These are phyloP conservation scores for Agrilus cyanescens DNA, from an alignment of 2,888 invertebrate species.

Conservation along the genomic window DNA sequence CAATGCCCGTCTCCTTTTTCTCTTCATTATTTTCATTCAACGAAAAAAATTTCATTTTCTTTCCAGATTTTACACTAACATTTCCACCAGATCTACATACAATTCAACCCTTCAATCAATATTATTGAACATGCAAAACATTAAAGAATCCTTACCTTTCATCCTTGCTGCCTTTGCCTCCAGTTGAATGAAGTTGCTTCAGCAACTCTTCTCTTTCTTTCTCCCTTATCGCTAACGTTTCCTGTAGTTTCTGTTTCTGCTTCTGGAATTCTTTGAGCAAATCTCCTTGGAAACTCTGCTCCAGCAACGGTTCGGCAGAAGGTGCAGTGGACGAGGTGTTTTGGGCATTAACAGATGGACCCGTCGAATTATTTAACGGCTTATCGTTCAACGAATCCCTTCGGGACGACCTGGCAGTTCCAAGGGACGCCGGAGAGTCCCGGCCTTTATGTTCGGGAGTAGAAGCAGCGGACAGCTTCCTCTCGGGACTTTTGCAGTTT, in stretches of 20 bases:
- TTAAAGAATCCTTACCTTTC: conserved; percentile 34
- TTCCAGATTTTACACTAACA: too few species aligned
- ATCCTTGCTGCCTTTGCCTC: conserved; percentile 37
- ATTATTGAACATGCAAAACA: too few species aligned
- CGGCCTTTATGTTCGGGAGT: conserved; percentile 58
- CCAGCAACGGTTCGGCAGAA: conserved; percentile 21
- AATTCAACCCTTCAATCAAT: too few species aligned
- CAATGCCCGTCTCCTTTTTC: too few species aligned
- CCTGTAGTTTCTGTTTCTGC: conserved; percentile 56
- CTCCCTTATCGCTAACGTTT: conserved; percentile 42
- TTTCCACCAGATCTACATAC: too few species aligned
- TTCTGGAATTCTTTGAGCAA: conserved; percentile 71
- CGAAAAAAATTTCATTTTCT: too few species aligned
- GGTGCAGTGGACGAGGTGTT: conserved; percentile 20
- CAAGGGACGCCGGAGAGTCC: conserved; percentile 53
- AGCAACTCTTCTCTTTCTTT: conserved; percentile 43
- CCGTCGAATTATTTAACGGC: conserved; percentile 20
- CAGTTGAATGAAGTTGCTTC: conserved; percentile 32
- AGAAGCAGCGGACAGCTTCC: conserved; percentile 43
- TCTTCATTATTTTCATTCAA: too few species aligned
- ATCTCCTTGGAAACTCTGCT: conserved; percentile 47
- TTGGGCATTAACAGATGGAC: conserved; percentile 20
- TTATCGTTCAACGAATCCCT: conserved; percentile 50
- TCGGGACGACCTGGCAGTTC: conserved; percentile 57
- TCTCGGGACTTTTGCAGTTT: conserved; percentile 42